Base-by-base conservation (phyloP, 2,888 invertebrate genomes). In the Syrista parreyssii region DNA sequence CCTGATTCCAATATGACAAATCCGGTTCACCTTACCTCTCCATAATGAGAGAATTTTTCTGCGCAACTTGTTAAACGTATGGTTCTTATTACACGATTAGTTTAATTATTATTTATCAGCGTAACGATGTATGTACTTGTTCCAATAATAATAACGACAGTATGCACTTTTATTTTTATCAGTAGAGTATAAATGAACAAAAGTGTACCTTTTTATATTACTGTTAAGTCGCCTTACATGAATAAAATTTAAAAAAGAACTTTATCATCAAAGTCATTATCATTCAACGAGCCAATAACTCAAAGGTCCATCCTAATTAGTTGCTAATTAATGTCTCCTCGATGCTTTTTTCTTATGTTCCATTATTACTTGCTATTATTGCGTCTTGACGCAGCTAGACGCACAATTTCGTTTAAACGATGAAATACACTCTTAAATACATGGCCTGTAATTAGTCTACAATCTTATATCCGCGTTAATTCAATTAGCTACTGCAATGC, bases 121-220 rank as follows among this genome's bases (percentile, higher is more conserved):
- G 83, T 85, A 85, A 85, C 81, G 84, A 81, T 85, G 84, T 85
- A 88, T 84, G 84, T 87, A 86, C 84, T 88, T 86, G 84, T 86
- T 87, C 83, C 83, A 83, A 86, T 85, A 82, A 77, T 75, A 79
- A 69, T 75, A 75, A 79, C 80, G 79, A 72, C 71, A 77, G 81
- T 81, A 80, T 80, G 80, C 79, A 81, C 79, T 85, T 85, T 89
- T 88, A 88, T 88, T 89, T 86, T 84, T 87, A 88, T 87, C 86
- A 23, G 85, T 85, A 86, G 80, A 74, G 79, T 83, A 83, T 81
- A 83, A 85, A 82, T 82, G 81, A 80, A 32, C 4, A 80, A 81
- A 87, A 86, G 84, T 88, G 86, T 88, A 88, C 86, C 87, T 87
- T 88, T 88, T 88, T 86, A 86, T 86, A 87, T 88, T 86, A 86